Base-by-base conservation (phyloP, 2,113 vertebrate species). In the Phrynocephalus versicolor region DNA sequence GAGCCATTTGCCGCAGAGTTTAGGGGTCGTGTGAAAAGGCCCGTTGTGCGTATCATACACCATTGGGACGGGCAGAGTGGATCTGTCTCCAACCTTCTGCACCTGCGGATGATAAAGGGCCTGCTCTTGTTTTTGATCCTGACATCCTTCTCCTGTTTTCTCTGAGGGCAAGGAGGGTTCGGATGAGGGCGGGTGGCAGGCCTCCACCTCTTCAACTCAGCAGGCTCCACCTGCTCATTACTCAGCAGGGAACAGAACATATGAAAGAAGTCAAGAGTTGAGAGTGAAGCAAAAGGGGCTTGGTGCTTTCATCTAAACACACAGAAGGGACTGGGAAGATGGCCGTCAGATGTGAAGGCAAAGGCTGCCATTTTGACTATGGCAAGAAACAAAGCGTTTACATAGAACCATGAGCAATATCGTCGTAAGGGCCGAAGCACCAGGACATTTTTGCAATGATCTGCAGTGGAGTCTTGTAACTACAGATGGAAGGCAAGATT, bases 201-300 rank as follows among this genome's bases (percentile, higher is more conserved):
- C 67, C 30, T 80, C 67, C n/a, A 18, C 73, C 58, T 45, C 58
- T 79, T 72, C 58, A 79, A 19, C 84, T 79, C 84, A 85, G 71
- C 51, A 13, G 62, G 79, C 1, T 6, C n/a, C 37, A 12, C 25
- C 51, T 45, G 35, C 51, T 87, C 80, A 82, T 87, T 87, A 82
- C 62, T n/a, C 79, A 76, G 79, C 35, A 76, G 51, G 79, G 30
- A 39, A 86, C 3, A 41, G 3, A 35, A 62, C 18, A 64, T 73
- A 64, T 85, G 84, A 73, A 79, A 73, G 55, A 30, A 35, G 79
- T 41, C 79, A 76, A 82, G 64, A 76, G 33, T 19, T n/a, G 33
- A 86, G 45, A 27, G 10, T 18, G 45, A 82, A 35, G 62, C 7
- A 58, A 10, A 76, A 67, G 64, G 33, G 30, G 14, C 21, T 84